phyloP scores from a whole-genome alignment of 2,888 invertebrate genomes.

The Phalera bucephala region DNA sequence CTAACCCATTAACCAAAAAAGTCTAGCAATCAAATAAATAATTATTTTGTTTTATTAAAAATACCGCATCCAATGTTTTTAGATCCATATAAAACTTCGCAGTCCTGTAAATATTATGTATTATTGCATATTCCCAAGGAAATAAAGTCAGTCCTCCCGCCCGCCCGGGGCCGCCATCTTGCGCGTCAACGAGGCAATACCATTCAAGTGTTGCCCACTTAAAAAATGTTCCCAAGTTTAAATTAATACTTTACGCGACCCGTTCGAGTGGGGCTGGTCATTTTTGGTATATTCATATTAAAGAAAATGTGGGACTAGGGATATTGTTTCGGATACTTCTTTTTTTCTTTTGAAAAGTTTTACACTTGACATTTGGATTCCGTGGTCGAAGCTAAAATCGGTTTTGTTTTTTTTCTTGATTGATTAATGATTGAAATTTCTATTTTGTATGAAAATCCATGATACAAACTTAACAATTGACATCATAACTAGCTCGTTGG shows the following conservation, averaged over 20 bases:
- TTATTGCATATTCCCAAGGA: constrained; percentile 64
- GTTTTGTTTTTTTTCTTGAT: no score
- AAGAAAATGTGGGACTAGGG: constrained; percentile 1
- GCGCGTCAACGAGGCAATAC: constrained; percentile 43
- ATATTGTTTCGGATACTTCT: not conserved
- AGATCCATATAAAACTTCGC: constrained; percentile 26
- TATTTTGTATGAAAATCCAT: no score
- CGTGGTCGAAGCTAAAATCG: no score
- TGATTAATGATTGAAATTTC: no score
- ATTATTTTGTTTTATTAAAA: no score
- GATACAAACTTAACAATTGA: no score
- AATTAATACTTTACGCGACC: constrained; percentile 37
- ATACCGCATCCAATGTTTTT: constrained; percentile 16
- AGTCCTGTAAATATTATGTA: constrained; percentile 51
- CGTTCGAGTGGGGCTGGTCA: constrained; percentile 28
- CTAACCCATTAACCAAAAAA: no score
- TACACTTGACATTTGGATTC: no score
- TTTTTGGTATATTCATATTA: constrained; percentile 19
- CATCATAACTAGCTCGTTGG: no score
- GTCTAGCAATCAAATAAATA: no score
- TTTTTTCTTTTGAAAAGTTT: not conserved
- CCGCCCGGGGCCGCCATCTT: constrained; percentile 46
- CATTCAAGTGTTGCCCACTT: constrained; percentile 37
- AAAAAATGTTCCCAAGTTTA: constrained; percentile 36
- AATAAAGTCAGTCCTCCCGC: constrained; percentile 41